These are phyloP conservation scores for Zaprionus camerounensis DNA, from an alignment of 1,140 invertebrate genomes.

Conservation along the genomic window DNA sequence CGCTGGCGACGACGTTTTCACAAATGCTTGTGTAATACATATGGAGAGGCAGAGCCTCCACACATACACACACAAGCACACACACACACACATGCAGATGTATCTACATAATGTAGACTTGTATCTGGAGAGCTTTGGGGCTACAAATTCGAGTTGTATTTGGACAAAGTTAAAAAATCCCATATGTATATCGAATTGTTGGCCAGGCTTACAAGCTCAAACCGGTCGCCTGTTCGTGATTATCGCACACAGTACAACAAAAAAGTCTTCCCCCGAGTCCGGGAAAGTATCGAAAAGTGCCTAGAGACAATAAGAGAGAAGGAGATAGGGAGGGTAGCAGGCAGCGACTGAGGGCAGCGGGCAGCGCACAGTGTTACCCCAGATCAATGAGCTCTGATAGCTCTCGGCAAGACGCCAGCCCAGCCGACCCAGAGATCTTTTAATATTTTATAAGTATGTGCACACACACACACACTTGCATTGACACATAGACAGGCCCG, in stretches of 20 bases:
- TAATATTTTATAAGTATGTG: slow-evolving; percentile 8
- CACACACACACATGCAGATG: slow-evolving; percentile 5
- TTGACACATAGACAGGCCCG: slow-evolving; percentile 24
- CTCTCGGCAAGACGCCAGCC: slow-evolving; percentile 52
- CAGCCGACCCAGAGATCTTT: slow-evolving; percentile 52
- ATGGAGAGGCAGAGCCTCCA: slow-evolving; percentile 50
- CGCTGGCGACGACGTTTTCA: slow-evolving; percentile 73
- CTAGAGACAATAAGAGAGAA: slow-evolving; percentile 6
- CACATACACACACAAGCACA: slow-evolving; percentile 15
- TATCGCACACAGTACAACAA: slow-evolving; percentile 43
- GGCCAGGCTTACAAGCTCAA: slow-evolving; percentile 47
- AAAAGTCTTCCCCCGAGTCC: slow-evolving; percentile 28
- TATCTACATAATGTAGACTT: slow-evolving; percentile 10
- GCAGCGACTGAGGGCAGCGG: slow-evolving; percentile 16
- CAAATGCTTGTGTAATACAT: slow-evolving; percentile 81
- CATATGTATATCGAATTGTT: slow-evolving; percentile 53
- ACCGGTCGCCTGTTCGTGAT: slow-evolving; percentile 56
- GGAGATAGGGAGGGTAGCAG: background rate
- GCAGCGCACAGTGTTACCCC: slow-evolving; percentile 32
- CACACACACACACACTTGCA: slow-evolving; percentile 7
- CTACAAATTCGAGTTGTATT: slow-evolving; percentile 57
- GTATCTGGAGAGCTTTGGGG: slow-evolving; percentile 46
- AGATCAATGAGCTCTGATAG: slow-evolving; percentile 74
- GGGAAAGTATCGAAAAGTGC: slow-evolving; percentile 37
- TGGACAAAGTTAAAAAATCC: slow-evolving; percentile 42